Base-by-base conservation (phyloP, 1,140 invertebrate species). In the Drosophila athabasca region DNA sequence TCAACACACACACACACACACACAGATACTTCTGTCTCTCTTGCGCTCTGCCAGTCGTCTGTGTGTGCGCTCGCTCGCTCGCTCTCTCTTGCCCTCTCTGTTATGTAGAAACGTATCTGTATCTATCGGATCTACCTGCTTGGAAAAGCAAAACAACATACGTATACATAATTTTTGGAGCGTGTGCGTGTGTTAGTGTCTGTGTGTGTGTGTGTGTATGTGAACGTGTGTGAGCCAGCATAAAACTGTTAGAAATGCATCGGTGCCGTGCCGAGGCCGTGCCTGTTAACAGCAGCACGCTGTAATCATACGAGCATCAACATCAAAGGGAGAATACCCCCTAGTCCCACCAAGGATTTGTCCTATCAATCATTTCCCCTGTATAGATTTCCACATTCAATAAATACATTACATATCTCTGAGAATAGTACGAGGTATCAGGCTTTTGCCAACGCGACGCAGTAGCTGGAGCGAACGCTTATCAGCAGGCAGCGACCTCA, bases 71-170 rank as follows among this genome's bases (percentile, higher is more conserved):
- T n/a, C 19, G n/a, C 52, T n/a, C 11, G 43, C 26, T 11, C 45
- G 59, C 49, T 57, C 53, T 50, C 60, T 66, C 59, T 55, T 59
- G 52, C 41, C 50, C 31, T 49, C 64, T 69, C 57, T 64, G 62
- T 52, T 66, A 51, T 49, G 29, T 66, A 48, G 51, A 15, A 45
- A 8, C 53, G n/a, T 60, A 46, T 54, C 22, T 50, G 65, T 64
- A 70, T 69, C 60, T 64, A 76, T 77, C 55, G 71, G 71, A 75
- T 75, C 70, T 75, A 75, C 70, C 71, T 75, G 72, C 57, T 76
- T 62, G 64, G 52, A 76, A 69, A 76, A 69, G 52, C 55, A 76
- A 76, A 76, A 68, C 62, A 76, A 69, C 51, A 58, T 43, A 60
- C 43, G 41, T 31, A 57, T 22, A 51, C 68, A 52, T 58, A 67